phyloP scores from a whole-genome alignment of 1,140 invertebrate species.

The Lanistes nyassanus region DNA sequence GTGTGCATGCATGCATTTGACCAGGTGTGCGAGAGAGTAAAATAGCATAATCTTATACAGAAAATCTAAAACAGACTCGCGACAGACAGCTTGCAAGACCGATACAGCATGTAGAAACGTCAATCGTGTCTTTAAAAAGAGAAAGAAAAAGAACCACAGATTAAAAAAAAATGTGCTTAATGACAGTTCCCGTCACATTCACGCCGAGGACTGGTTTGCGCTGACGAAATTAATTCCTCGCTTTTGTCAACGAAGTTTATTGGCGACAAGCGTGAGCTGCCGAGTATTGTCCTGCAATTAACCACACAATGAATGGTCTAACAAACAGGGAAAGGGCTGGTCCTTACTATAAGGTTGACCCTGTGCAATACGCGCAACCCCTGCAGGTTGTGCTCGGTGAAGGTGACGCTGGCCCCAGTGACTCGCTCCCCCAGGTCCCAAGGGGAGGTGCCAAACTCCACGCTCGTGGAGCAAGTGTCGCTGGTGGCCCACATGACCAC shows the following conservation, averaged over 20 bases:
- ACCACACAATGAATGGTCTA: too few species aligned
- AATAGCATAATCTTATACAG: background rate
- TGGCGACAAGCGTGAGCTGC: too few species aligned
- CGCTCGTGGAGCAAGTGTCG: slow-evolving; percentile 29
- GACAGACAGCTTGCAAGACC: too few species aligned
- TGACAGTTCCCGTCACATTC: too few species aligned
- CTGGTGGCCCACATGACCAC: slow-evolving; percentile 48
- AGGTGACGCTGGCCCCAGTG: slow-evolving; percentile 19
- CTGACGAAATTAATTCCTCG: too few species aligned
- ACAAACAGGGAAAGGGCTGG: too few species aligned
- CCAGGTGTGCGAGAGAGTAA: background rate
- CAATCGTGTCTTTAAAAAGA: too few species aligned
- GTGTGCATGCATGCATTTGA: slow-evolving; percentile 1
- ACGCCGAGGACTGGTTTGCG: too few species aligned
- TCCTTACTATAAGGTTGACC: slow-evolving; percentile 35
- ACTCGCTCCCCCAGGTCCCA: slow-evolving; percentile 25
- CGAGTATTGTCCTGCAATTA: too few species aligned
- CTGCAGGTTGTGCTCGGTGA: background rate
- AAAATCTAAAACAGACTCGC: background rate
- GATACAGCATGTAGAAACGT: too few species aligned
- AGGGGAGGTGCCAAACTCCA: slow-evolving; percentile 37
- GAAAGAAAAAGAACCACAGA: background rate
- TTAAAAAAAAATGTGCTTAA: too few species aligned
- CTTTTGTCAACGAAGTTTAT: too few species aligned
- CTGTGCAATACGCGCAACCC: slow-evolving; percentile 39